Evolutionary conservation across 2,797 vertebrate species (phyloP), one percentile per base, ranked within the genome.

Genomic region (Enteromius anoplus): DNA sequence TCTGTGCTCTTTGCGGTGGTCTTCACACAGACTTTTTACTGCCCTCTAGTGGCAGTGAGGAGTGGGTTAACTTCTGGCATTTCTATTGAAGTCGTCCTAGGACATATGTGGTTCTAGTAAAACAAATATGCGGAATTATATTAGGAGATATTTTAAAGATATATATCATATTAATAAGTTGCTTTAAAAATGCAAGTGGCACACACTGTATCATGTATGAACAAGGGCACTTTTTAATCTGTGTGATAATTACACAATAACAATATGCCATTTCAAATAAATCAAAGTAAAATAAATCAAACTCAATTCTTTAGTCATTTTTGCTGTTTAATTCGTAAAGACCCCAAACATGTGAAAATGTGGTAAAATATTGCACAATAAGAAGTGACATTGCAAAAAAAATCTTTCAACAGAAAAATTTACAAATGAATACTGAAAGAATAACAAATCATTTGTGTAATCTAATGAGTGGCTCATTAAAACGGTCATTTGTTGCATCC

Each of bases 1-100:
- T 73, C 66, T 45, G 62, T 32, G 10, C 26, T 19, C 42, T 10
- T 17, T 40, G 58, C 23, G 66, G 40, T 51, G 69, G 64, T 10
- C 65, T 12, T 72, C 60, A 23, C 17, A 1, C 55, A 66, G n/a
- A 49, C 45, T 77, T 77, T 78, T 7, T 32, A n/a, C 23, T 77
- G 64, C 3, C 53, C 65, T 49, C 79, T 45, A 65, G 65, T 66
- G 73, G 73, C 21, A n/a, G 21, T 11, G 21, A 1, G 9, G 21
- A n/a, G 21, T 10, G 51, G 51, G 7, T 2, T 19, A 21, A 42
- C 26, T 2, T 26, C 51, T 3, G 69, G 11, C 14, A 5, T 34
- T 45, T 47, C 58, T 42, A 42, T 34, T 26, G 15, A 26, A 26
- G n/a, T 45, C 26, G 8, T 29, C 34, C 34, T 17, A 26, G 58